Evolutionary conservation across 2,113 vertebrate species (phyloP), one percentile per base, ranked within the genome.

Genomic region (Capricornis sumatraensis): DNA sequence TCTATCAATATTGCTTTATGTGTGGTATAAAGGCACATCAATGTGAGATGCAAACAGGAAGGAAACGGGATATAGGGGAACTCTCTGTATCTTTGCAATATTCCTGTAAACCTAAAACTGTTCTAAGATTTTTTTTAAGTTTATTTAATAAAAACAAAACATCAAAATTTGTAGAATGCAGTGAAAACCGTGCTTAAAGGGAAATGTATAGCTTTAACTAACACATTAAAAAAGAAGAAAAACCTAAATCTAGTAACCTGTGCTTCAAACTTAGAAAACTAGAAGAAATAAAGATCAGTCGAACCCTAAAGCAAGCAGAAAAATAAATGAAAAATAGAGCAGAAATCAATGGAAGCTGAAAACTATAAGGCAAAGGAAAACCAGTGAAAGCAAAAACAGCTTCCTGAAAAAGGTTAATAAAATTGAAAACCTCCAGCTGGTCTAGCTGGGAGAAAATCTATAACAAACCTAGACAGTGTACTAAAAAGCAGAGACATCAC

Each of bases 1-100:
- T n/a, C 4, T 0, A 55, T 28, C 15, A 0, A 3, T 13, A 14
- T 28, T 13, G 36, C 1, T 64, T 60, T 7, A 1, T n/a, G 15
- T 9, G 6, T 14, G 12, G 15, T n/a, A 28, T 23, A 19, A 43
- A 53, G 9, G n/a, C 3, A 9, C 14, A 17, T 25, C 17, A 17
- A 33, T 16, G 45, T 40, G 13, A 16, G 13, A 28, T 40, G 4
- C n/a, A 58, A 47, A 58, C 25, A 14, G 3, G 17, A 52, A 57
- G n/a, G 30, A 52, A 60, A 33, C 0, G 5, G 3, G 13, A 2
- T 43, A 33, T 1, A 57, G 2, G 6, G 58, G 2, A 2, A 9
- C 45, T 50, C 57, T 50, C n/a, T 19, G 2, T 7, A 5, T 14
- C 17, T 89, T 47, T 50, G n/a, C 13, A 47, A 55, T 50, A 45